Evolutionary conservation across 2,888 invertebrate species (phyloP), one percentile per base, ranked within the genome.

Genomic region (Stenotaenia linearis): DNA sequence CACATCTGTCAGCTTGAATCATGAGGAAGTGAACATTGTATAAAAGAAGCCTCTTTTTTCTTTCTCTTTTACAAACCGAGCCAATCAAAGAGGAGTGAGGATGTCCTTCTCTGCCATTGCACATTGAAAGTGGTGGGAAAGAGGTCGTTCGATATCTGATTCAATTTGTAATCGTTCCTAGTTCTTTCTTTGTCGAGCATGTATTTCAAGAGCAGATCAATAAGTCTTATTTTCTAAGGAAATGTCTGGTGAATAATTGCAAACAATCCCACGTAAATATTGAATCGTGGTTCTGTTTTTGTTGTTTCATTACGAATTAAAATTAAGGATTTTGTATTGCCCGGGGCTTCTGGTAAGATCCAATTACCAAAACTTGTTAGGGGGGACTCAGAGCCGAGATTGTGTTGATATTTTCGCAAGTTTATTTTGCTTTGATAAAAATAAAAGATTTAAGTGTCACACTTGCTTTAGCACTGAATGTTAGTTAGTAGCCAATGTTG

Each of bases 401-500:
- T n/a, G n/a, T n/a, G n/a, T n/a, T n/a, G n/a, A n/a, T n/a, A n/a
- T 32, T 32, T 32, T 45, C 12, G 6, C 45, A 45, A 32, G 4
- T 45, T 45, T 45, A n/a, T 15, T 6, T 56, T 18, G 56, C 18
- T 6, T 56, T 15, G 56, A 18, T 18, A 56, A 56, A 18, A 56
- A n/a, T 37, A 56, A 56, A 56, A 9, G 21, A 56, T n/a, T n/a
- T n/a, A 56, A 21, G 21, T 56, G 56, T 56, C 56, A 18, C 56
- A 56, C 3, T 56, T 56, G 56, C 56, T 56, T 56, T 56, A 56
- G 21, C 56, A 18, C 56, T 56, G 56, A 56, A 56, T 56, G 56
- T 56, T 56, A 56, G 56, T 56, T 56, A 56, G 56, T 56, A 56
- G 56, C 56, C 56, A 56, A 56, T 56, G 56, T 56, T 56, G 56